Base-by-base conservation (phyloP, 2,888 invertebrate species). In the Eupsilia transversa region DNA sequence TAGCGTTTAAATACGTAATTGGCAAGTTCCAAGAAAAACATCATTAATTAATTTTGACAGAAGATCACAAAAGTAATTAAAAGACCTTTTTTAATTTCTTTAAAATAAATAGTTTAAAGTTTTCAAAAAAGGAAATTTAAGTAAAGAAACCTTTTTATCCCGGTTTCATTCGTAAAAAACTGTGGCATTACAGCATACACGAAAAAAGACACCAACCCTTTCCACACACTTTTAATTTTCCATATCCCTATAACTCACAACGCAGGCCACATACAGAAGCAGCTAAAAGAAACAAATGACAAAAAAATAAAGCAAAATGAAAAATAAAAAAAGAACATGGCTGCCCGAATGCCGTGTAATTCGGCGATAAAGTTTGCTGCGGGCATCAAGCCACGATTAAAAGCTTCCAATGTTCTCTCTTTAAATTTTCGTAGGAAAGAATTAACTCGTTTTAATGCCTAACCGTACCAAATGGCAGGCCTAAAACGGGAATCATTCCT, bases 361-460 rank as follows among this genome's bases (percentile, higher is more conserved):
- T 83, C 82, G 74, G 67, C 80, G 80, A 85, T 88, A 86, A 87
- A 85, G 77, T 82, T 77, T 68, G 74, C 71, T 66, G 70, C 65
- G 57, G 77, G 64, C 73, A 82, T 75, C 80, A 74, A 71, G 73
- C 82, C 78, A 63, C 78, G 82, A 88, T 87, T 86, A 88, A 88
- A 88, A 81, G 66, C 60, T 56, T 74, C 72, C 63, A 74, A 80
- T 75, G 86, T 86, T 84, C 82, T 83, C 86, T 89, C 87, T 86
- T 80, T 68, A 80, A 83, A 85, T 77, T 81, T 84, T 83, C 77
- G 83, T 76, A 81, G 74, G 73, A 85, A 82, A 80, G 63, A 86
- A 85, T 86, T 82, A 88, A 86, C 85, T 88, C 75, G 79, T 86
- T 87, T 88, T 83, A 86, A 83, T 85, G 80, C 86, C 76, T 81